Evolutionary conservation across 2,888 invertebrate species (phyloP), one percentile per base, ranked within the genome.

Genomic region (Chouioia cunea): DNA sequence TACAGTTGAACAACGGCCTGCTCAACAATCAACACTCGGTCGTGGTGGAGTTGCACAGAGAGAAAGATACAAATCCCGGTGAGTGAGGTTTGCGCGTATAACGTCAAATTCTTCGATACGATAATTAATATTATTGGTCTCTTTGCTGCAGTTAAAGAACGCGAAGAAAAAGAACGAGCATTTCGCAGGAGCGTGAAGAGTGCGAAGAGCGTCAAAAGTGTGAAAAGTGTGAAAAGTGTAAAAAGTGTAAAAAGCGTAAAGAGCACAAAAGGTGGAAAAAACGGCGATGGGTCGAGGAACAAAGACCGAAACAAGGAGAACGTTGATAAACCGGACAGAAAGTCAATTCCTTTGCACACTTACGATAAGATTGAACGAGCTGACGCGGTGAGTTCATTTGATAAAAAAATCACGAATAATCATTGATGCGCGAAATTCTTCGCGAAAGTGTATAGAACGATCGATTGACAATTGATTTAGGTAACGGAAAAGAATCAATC

Each of bases 111-210:
- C 15, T 58, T 27, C 16, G n/a, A 6, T 2, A 22, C 0, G 36
- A 23, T 47, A 52, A 23, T 36, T 1, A 69, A 53, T 48, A 27
- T 50, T 18, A 14, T 12, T 18, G 15, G 14, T 10, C 23, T 60
- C 18, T 59, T 20, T 59, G 36, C 20, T 14, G 2, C 18, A 73
- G 71, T 22, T 12, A 65, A 60, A 20, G 71, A 71, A 57, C 59
- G 60, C 15, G 52, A 73, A 18, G 64, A 65, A n/a, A 79, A 79
- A 22, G 79, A 79, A 18, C 77, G 79, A 22, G 76, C 77, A 14
- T 80, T 81, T 22, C 77, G 73, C 57, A 76, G 78, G 46, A 81
- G 80, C 54, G 73, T 79, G 20, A 80, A 81, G 64, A 75, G 74
- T 36, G 74, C 73, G 12, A 80, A 74, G 22, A 76, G 77, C 43